Percentiles rank a stretch among this genome's conserved stretches.
Evolutionary conservation across 2,113 vertebrate species (phyloP).

Genomic region (Anarhynchus alexandrinus): DNA sequence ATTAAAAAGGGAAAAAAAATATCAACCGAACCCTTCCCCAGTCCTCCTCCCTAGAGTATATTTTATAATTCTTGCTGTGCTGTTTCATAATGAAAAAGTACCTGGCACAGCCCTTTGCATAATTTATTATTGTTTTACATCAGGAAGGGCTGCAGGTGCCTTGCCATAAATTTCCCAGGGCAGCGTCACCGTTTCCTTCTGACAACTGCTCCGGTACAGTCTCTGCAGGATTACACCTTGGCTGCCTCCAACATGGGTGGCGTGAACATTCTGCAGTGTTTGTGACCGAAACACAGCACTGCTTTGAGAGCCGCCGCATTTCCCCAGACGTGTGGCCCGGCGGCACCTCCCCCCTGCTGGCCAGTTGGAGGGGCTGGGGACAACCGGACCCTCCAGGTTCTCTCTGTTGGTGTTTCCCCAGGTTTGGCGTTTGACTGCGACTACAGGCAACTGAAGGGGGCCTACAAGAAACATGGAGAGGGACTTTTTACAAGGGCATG

Average conservation of each 20-base stretch:
- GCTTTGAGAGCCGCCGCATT: neutral
- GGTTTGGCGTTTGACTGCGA: fast-evolving
- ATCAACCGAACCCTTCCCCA: neutral
- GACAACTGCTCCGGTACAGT: neutral
- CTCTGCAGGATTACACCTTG: fast-evolving
- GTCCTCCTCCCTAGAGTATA: neutral
- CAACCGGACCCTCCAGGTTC: neutral
- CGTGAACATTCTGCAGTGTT: fast-evolving
- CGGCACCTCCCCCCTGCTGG: too few relatives aligned
- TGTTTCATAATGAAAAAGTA: neutral
- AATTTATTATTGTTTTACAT: neutral
- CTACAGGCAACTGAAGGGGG: fast-evolving
- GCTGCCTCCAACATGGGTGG: fast-evolving
- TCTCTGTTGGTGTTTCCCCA: neutral
- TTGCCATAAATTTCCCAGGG: neutral
- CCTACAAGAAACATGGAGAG: too few relatives aligned
- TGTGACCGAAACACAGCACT: fast-evolving
- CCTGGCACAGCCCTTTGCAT: neutral
- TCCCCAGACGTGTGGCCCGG: neutral
- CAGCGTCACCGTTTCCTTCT: neutral
- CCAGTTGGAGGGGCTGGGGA: neutral
- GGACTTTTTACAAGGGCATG: too few relatives aligned
- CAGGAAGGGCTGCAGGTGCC: neutral
- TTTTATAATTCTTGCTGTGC: neutral
- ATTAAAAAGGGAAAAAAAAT: neutral